phyloP scores from a whole-genome alignment of 2,797 vertebrate species.

The Coregonus suidteri region DNA sequence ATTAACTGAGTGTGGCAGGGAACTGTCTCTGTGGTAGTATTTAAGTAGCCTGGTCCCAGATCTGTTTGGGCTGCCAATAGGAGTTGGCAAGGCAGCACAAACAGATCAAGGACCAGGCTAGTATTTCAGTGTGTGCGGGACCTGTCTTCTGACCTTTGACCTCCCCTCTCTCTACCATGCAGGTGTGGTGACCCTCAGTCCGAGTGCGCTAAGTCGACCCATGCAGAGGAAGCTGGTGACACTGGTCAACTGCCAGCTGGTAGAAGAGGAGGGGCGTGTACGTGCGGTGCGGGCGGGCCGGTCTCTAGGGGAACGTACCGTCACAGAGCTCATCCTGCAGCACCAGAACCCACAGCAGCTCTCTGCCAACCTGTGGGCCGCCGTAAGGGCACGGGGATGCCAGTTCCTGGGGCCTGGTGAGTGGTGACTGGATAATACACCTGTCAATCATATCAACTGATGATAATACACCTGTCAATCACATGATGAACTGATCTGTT shows the following conservation, averaged over 20 bases:
- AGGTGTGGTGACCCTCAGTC: conserved; percentile 87
- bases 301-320: conserved; percentile 90
- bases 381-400: conserved; percentile 91
- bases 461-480: background rate
- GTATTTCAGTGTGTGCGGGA: no score
- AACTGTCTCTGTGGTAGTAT: no score
- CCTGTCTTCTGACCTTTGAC: background rate
- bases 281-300: conserved; percentile 89
- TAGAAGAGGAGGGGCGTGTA: conserved; percentile 93
- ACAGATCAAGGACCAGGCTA: no score
- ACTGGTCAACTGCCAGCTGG: conserved; percentile 93
- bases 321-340: conserved; percentile 93
- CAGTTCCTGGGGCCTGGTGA: conserved; percentile 95
- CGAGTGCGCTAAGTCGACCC: conserved; percentile 90
- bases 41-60: no score
- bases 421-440: conserved; percentile 23
- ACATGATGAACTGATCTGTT: no score
- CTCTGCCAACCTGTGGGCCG: conserved; percentile 95
- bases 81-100: no score
- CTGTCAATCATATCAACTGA: background rate
- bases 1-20: background rate
- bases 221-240: conserved; percentile 98
- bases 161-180: conserved; percentile 6
- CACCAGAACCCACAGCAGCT: conserved; percentile 97
- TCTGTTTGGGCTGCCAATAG: no score